These are phyloP conservation scores for Chaetura pelagica DNA, from an alignment of 2,113 vertebrate species.

Conservation along the genomic window DNA sequence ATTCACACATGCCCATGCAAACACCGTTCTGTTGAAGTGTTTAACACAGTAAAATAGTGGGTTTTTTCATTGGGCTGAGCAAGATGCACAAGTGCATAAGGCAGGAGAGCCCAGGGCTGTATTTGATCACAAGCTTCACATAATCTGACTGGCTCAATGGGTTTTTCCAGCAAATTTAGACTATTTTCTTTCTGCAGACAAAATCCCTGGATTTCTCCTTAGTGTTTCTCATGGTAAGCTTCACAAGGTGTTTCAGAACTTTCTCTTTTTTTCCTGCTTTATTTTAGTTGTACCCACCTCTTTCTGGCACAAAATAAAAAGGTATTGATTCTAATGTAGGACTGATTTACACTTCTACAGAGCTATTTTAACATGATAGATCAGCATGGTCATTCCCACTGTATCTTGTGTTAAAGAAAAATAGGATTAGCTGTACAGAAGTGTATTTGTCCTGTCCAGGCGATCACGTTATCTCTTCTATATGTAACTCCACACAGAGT, in stretches of 20 bases:
- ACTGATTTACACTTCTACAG: background rate
- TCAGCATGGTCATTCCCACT: background rate
- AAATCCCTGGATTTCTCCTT: background rate
- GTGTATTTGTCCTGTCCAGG: background rate
- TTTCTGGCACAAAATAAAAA: background rate
- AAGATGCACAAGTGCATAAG: conserved; percentile 2
- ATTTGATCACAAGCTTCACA: background rate
- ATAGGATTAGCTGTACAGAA: background rate
- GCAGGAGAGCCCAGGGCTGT: background rate
- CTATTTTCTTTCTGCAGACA: background rate
- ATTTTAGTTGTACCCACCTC: background rate
- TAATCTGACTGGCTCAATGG: conserved; percentile 14
- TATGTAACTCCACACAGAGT: background rate
- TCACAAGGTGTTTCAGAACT: background rate
- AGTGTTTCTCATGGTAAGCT: background rate
- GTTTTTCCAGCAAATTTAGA: conserved; percentile 33
- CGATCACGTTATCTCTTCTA: background rate
- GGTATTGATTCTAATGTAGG: background rate
- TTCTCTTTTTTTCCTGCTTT: background rate
- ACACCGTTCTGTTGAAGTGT: conserved; percentile 47
- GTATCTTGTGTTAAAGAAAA: background rate
- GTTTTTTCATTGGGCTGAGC: conserved; percentile 2
- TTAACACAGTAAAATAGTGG: conserved; percentile 52
- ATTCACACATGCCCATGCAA: conserved; percentile 47
- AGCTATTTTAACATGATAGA: background rate